phyloP scores from a whole-genome alignment of 2,797 vertebrate species.

The Lepidocolaptes lacrymiger region DNA sequence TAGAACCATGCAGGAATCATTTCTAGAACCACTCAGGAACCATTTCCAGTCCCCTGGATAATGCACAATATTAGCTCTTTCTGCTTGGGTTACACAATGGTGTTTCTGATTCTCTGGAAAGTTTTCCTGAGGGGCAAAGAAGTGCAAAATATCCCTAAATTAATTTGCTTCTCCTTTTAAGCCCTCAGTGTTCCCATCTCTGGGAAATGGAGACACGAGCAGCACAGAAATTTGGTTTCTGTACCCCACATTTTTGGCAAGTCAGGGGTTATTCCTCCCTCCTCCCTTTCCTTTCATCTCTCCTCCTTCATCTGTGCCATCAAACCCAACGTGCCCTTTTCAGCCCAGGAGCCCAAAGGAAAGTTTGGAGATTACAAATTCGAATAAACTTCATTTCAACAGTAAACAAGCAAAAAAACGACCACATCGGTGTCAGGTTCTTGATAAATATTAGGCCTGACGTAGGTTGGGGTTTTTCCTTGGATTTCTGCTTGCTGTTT shows the following conservation, averaged over 20 bases:
- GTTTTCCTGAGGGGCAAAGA: neutral
- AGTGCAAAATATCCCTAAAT: neutral
- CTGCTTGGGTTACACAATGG: neutral
- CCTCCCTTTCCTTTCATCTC: neutral
- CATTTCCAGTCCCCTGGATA: neutral
- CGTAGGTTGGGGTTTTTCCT: constrained; percentile 69
- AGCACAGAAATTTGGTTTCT: neutral
- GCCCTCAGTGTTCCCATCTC: neutral
- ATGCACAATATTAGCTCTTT: neutral
- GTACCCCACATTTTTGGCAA: neutral
- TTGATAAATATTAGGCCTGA: constrained; percentile 79
- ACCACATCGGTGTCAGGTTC: constrained; percentile 68
- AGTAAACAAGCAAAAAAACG: constrained; percentile 69
- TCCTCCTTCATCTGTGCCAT: neutral
- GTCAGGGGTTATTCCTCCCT: constrained; percentile 1
- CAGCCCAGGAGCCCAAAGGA: constrained; percentile 29
- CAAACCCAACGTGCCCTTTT: constrained; percentile 34
- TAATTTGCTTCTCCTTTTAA: neutral
- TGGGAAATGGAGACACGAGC: neutral
- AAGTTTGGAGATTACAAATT: constrained; percentile 59
- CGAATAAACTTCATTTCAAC: constrained; percentile 65
- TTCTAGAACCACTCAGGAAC: neutral
- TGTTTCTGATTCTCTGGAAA: neutral
- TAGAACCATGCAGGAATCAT: neutral
- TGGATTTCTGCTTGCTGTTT: constrained; percentile 58